phyloP scores from a whole-genome alignment of 2,888 invertebrate species.

The Esperia sulphurella region DNA sequence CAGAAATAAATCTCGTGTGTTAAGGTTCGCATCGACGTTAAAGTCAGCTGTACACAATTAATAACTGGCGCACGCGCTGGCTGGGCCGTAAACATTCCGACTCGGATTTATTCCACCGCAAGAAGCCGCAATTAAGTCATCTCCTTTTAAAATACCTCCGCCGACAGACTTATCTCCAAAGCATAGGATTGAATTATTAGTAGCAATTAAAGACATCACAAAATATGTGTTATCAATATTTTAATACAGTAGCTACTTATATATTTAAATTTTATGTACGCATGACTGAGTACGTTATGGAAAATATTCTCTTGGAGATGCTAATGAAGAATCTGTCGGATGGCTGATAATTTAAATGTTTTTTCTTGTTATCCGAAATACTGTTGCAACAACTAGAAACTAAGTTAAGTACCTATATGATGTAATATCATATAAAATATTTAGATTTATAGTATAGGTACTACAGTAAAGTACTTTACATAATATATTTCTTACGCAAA shows the following conservation, averaged over 20 bases:
- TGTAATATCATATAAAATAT: no score
- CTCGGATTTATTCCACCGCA: constrained; percentile 47
- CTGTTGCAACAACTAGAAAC: background rate
- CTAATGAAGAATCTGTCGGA: constrained; percentile 40
- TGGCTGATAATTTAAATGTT: constrained; percentile 11
- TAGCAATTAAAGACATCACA: constrained; percentile 65
- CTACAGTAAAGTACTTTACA: no score
- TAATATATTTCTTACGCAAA: no score
- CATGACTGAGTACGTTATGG: constrained; percentile 69
- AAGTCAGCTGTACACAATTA: constrained; percentile 30
- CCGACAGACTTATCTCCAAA: constrained; percentile 54
- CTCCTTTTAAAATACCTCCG: constrained; percentile 50
- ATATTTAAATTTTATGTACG: constrained; percentile 71
- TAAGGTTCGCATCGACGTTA: background rate
- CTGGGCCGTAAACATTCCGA: constrained; percentile 37
- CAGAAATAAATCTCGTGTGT: no score
- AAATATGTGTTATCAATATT: constrained; percentile 74
- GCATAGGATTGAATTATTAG: constrained; percentile 71
- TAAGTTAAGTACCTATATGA: no score
- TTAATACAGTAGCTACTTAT: constrained; percentile 74
- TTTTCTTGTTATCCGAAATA: background rate
- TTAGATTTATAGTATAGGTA: no score
- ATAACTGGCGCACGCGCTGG: constrained; percentile 49
- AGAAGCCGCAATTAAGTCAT: constrained; percentile 60
- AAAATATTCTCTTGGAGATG: constrained; percentile 47